Evolutionary conservation across 2,888 invertebrate species (phyloP).

Genomic region (Brenthis hecate): DNA sequence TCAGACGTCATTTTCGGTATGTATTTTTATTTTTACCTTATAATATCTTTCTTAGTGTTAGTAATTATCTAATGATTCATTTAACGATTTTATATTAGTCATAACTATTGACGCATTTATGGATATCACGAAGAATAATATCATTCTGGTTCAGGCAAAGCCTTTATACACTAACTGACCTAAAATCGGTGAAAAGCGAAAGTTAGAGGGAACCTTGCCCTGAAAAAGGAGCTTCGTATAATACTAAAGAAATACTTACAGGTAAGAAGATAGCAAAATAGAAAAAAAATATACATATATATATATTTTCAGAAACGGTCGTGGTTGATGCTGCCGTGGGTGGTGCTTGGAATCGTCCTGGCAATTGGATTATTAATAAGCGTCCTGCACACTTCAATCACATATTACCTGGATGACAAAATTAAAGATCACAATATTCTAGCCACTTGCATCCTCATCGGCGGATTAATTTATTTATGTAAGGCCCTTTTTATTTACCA

Average conservation of each 20-base stretch:
- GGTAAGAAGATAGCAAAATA: background rate
- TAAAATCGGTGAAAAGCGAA: no score
- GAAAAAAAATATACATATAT: background rate
- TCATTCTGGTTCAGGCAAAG: no score
- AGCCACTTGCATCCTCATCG: slow-evolving; percentile 67
- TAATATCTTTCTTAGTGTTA: background rate
- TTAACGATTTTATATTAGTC: background rate
- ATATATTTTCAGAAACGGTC: slow-evolving; percentile 86
- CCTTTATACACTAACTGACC: no score
- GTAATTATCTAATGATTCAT: background rate
- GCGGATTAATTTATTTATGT: slow-evolving; percentile 74
- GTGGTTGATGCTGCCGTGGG: slow-evolving; percentile 92
- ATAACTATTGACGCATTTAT: background rate
- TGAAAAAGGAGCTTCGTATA: no score
- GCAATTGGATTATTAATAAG: slow-evolving; percentile 90
- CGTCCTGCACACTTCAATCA: slow-evolving; percentile 89
- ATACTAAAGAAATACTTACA: background rate
- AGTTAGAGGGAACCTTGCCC: no score
- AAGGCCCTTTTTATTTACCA: slow-evolving; percentile 43
- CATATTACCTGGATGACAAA: slow-evolving; percentile 84
- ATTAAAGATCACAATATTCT: slow-evolving; percentile 55
- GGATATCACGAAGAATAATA: no score
- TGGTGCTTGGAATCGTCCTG: slow-evolving; percentile 90
- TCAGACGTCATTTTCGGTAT: slow-evolving; percentile 61
- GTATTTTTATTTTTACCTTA: slow-evolving; percentile 24